phyloP scores from a whole-genome alignment of 2,888 invertebrate genomes.

The Amblyteles armatorius region DNA sequence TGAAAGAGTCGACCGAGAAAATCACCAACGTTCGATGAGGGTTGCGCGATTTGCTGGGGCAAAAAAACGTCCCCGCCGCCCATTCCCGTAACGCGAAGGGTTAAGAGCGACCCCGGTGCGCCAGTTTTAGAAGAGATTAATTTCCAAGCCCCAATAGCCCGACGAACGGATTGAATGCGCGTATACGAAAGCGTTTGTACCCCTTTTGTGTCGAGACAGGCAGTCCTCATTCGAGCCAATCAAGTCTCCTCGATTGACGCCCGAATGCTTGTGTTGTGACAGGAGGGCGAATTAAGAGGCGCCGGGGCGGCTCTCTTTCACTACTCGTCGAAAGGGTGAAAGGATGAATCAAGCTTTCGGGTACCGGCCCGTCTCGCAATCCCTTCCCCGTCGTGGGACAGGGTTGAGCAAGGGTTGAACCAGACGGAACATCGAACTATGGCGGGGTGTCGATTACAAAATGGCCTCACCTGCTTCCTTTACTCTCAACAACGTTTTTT shows the following conservation, averaged over 20 bases:
- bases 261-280: conserved; percentile 82
- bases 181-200: background rate
- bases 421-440: conserved; percentile 66
- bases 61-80: background rate
- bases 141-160: conserved; percentile 1
- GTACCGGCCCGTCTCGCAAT: conserved; percentile 38
- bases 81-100: background rate
- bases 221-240: conserved; percentile 66
- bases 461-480: conserved; percentile 74
- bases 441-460: conserved; percentile 79
- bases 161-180: background rate
- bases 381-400: conserved; percentile 70
- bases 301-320: conserved; percentile 66
- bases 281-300: conserved; percentile 75
- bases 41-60: no score
- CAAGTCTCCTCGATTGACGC: conserved; percentile 76
- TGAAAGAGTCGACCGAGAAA: no score
- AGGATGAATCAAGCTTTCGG: conserved; percentile 71
- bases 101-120: background rate
- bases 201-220: conserved; percentile 30
- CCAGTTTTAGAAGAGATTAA: background rate
- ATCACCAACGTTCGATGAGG: no score
- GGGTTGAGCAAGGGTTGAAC: conserved; percentile 78
- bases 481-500: conserved; percentile 9
- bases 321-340: conserved; percentile 69